Evolutionary conservation across 2,113 vertebrate species (phyloP), one percentile per base, ranked within the genome.

Genomic region (Hemibagrus wyckioides): DNA sequence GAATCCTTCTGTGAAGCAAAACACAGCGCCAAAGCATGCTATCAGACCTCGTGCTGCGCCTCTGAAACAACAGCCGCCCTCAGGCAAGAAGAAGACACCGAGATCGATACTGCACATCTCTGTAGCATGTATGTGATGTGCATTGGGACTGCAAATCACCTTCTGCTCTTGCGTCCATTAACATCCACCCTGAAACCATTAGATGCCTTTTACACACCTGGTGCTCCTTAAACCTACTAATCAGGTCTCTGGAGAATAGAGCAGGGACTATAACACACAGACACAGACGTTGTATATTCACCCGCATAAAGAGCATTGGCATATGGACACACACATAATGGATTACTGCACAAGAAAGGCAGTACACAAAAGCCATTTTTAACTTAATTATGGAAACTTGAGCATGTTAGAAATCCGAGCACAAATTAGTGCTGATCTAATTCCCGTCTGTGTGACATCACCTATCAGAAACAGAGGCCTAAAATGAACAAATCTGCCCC

Each of bases 121-220:
- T 28, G 23, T 30, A 83, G 41, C 39, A 28, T 63, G 69, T 77
- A 39, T 52, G 9, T 73, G 63, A 76, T 50, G 39, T 50, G 54
- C 63, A 36, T 30, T 13, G 36, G 1, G 48, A 85, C 48, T 61
- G 33, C 44, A 52, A 36, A 8, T 25, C 77, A 33, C 63, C 77
- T 36, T 87, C 69, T 52, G 67, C 44, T 54, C 54, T 2, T 25
- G 23, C 1, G 17, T 87, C 90, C 89, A 93, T 93, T 91, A 91
- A 25, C 54, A 73, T 52, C 59, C 71, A 85, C 90, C 83, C 89
- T 88, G 59, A 80, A 73, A 56, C 83, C 67, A 73, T 85, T 85
- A 85, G 33, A 73, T 8, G n/a, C 44, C 90, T 88, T 90, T 93
- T 90, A 91, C 65, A 92, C 90, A 91, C 91, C 90, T 92, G 91